phyloP scores from a whole-genome alignment of 2,888 invertebrate species.

The Diarsia mendica region DNA sequence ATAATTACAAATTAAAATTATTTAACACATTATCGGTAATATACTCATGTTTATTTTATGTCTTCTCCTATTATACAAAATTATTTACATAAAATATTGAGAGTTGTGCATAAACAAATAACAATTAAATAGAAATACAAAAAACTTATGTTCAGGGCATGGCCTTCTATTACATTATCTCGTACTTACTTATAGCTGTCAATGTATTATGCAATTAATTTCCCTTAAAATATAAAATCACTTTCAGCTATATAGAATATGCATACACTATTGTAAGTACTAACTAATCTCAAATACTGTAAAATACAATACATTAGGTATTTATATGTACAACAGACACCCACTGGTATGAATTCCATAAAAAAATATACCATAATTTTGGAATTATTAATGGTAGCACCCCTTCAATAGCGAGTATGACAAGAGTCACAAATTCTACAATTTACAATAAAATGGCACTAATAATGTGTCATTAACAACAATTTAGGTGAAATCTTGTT shows the following conservation, averaged over 20 bases:
- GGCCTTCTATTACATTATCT: slow-evolving; percentile 88
- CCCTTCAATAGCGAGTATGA: slow-evolving; percentile 91
- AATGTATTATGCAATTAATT: slow-evolving; percentile 89
- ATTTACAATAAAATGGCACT: slow-evolving; percentile 90
- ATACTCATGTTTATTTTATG: slow-evolving; percentile 91
- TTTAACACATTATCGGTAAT: slow-evolving; percentile 90
- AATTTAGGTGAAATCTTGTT: slow-evolving; percentile 90
- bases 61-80: slow-evolving; percentile 90
- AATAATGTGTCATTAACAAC: slow-evolving; percentile 89
- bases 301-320: slow-evolving; percentile 87
- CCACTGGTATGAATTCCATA: slow-evolving; percentile 90
- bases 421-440: slow-evolving; percentile 90
- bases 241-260: slow-evolving; percentile 90
- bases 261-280: slow-evolving; percentile 89
- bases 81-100: slow-evolving; percentile 91
- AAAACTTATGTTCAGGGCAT: slow-evolving; percentile 87
- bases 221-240: slow-evolving; percentile 89
- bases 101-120: slow-evolving; percentile 91
- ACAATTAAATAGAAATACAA: slow-evolving; percentile 91
- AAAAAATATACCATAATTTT: slow-evolving; percentile 90
- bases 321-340: slow-evolving; percentile 89
- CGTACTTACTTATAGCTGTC: slow-evolving; percentile 88
- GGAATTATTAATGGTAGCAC: slow-evolving; percentile 91
- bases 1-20: slow-evolving; percentile 91
- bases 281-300: slow-evolving; percentile 90